phyloP scores from a whole-genome alignment of 2,888 invertebrate genomes.

The Hydrotaea diabolus region DNA sequence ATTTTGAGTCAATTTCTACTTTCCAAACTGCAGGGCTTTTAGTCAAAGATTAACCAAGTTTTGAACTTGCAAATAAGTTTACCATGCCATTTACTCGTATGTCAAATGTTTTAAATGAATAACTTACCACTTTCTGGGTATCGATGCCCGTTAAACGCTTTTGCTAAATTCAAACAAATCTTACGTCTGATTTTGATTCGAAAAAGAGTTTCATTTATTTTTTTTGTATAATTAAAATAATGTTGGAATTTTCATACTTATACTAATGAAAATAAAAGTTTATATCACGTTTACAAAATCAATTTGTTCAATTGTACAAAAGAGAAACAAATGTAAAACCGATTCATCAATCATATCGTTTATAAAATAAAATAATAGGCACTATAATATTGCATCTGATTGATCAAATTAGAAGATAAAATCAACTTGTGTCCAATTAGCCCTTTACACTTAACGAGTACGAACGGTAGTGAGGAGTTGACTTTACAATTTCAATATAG shows the following conservation, averaged over 20 bases:
- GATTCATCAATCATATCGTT: slow-evolving; percentile 38
- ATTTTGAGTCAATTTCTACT: too few relatives aligned
- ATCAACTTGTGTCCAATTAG: slow-evolving; percentile 1
- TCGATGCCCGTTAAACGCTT: too few relatives aligned
- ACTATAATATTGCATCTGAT: slow-evolving; percentile 79
- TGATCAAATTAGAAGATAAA: slow-evolving; percentile 38
- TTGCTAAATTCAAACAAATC: too few relatives aligned
- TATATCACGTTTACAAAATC: slow-evolving; percentile 63
- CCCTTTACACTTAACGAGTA: background rate
- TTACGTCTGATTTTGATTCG: background rate
- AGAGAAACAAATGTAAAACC: slow-evolving; percentile 24
- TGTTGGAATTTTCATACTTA: slow-evolving; percentile 45
- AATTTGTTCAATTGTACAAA: slow-evolving; percentile 51
- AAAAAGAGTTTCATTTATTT: slow-evolving; percentile 34
- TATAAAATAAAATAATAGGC: slow-evolving; percentile 71
- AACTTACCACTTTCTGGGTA: too few relatives aligned
- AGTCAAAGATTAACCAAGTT: too few relatives aligned
- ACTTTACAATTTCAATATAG: too few relatives aligned
- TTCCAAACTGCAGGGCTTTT: too few relatives aligned
- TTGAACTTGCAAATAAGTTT: too few relatives aligned
- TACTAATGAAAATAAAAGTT: slow-evolving; percentile 55
- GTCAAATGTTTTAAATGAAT: too few relatives aligned
- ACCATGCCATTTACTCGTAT: too few relatives aligned
- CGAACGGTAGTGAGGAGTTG: background rate
- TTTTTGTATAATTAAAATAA: slow-evolving; percentile 50